Conservation (phyloP, 2,797 vertebrate genomes). For the Zenarchopterus dispar region DNA sequence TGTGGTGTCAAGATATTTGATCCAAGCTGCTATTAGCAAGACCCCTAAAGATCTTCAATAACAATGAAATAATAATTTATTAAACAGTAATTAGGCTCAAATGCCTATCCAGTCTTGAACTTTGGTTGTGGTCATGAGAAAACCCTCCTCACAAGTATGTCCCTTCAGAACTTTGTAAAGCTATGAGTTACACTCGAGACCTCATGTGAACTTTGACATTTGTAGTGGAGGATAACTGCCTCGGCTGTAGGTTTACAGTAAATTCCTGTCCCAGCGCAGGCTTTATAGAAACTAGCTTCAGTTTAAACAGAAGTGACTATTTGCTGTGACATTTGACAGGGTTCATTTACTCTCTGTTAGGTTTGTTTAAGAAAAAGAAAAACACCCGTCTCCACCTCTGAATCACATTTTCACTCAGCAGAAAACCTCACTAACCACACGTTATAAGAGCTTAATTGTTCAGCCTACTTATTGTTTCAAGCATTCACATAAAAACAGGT, state of each 20-base stretch:
- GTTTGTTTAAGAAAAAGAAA: conserved; percentile 42
- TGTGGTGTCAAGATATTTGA: too few species aligned
- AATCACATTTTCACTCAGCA: conserved; percentile 57
- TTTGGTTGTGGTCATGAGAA: too few species aligned
- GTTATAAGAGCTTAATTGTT: conserved; percentile 33
- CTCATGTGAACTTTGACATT: conserved; percentile 18
- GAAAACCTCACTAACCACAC: conserved; percentile 35
- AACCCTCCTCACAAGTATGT: too few species aligned
- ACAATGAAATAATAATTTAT: too few species aligned
- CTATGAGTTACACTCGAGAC: neutral
- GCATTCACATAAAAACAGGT: conserved; percentile 26
- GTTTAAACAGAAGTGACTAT: conserved; percentile 40
- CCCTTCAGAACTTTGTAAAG: neutral
- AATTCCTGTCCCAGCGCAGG: conserved; percentile 19
- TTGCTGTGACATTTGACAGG: conserved; percentile 57
- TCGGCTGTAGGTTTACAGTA: conserved; percentile 17
- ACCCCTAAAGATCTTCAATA: too few species aligned
- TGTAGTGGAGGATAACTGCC: conserved; percentile 16
- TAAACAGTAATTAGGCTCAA: too few species aligned
- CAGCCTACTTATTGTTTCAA: conserved; percentile 21
- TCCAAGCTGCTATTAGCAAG: too few species aligned
- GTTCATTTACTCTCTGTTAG: conserved; percentile 50
- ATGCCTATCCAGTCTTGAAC: too few species aligned
- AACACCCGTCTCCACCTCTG: conserved; percentile 38
- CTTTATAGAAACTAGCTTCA: conserved; percentile 39